phyloP scores from a whole-genome alignment of 2,113 vertebrate genomes.

The Nycticryphes semicollaris region DNA sequence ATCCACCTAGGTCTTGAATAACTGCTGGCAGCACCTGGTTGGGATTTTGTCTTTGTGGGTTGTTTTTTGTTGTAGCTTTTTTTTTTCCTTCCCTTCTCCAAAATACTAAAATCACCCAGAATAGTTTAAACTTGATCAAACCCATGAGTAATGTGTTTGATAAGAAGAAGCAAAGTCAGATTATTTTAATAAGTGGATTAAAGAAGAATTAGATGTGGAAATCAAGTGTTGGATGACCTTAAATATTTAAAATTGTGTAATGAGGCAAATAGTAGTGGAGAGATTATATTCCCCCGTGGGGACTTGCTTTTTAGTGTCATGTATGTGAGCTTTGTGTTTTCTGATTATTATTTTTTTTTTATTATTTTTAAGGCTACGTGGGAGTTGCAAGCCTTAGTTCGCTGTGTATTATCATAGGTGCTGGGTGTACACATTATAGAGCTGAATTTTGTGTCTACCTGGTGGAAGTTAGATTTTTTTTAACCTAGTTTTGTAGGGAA shows the following conservation, averaged over 20 bases:
- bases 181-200: slow-evolving; percentile 44
- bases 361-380: background rate
- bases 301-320: background rate
- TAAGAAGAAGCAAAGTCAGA: slow-evolving; percentile 4
- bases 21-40: slow-evolving; percentile 59
- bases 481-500: background rate
- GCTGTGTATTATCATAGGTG: background rate
- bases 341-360: background rate
- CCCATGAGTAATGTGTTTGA: slow-evolving; percentile 11
- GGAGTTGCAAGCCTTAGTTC: background rate
- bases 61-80: no score
- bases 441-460: background rate
- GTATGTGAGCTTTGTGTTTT: background rate
- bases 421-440: background rate
- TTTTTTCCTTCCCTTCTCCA: background rate
- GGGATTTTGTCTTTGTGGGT: background rate
- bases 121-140: slow-evolving; percentile 32
- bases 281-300: slow-evolving; percentile 28
- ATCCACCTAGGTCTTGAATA: slow-evolving; percentile 24
- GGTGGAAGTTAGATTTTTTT: background rate
- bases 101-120: slow-evolving; percentile 16
- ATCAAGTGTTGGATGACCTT: slow-evolving; percentile 8
- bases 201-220: slow-evolving; percentile 47
- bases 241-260: slow-evolving; percentile 8
- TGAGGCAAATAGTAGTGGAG: background rate